Evolutionary conservation across 2,113 vertebrate species (phyloP).

Genomic region (Mobula birostris): DNA sequence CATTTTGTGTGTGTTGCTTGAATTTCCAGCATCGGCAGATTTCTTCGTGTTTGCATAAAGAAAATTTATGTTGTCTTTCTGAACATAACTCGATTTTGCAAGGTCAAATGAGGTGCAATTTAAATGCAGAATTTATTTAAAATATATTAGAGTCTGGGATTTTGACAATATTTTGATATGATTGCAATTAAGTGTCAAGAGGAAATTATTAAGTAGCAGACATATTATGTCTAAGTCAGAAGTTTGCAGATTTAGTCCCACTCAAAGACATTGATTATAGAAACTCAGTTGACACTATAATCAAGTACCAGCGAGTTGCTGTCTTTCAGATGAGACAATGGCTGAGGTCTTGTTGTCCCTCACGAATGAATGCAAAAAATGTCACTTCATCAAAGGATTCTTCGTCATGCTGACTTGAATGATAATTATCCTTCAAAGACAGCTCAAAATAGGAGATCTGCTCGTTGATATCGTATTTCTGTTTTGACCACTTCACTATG

Average conservation of each 20-base stretch:
- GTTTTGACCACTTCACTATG: not conserved
- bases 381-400: not conserved
- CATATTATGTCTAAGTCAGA: not conserved
- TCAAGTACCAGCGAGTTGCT: not conserved
- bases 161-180: not conserved
- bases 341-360: not conserved
- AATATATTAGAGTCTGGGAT: not conserved
- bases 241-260: not conserved
- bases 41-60: too few species aligned
- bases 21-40: too few species aligned
- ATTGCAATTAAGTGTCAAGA: not conserved
- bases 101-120: not conserved
- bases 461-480: not conserved
- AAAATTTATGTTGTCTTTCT: not conserved
- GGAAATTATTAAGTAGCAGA: not conserved
- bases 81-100: not conserved
- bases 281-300: not conserved
- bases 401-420: not conserved
- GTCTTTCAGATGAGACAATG: not conserved
- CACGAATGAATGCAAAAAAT: not conserved
- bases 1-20: too few species aligned
- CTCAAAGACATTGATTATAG: not conserved
- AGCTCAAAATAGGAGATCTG: not conserved
- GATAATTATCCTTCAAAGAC: not conserved
- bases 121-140: not conserved